Base-by-base conservation (phyloP, 2,113 vertebrate species). In the Tichodroma muraria region DNA sequence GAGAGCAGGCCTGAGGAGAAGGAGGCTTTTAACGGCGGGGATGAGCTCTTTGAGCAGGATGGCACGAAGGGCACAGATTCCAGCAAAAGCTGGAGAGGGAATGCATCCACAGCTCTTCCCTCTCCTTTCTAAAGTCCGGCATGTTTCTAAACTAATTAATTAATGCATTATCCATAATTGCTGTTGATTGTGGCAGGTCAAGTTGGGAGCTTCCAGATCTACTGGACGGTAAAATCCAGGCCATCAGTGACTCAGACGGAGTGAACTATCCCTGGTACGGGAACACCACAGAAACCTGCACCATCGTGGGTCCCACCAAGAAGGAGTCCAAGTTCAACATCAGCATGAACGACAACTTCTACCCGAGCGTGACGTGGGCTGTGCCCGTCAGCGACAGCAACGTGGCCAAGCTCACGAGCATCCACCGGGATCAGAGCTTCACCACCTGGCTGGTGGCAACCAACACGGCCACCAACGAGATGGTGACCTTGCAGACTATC, bases 281-380 rank as follows among this genome's bases (percentile, higher is more conserved):
- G 56, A 99, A 99, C 97, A 99, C 99, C 49, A 99, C 99, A 0
- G 99, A 99, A 95, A 99, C 99, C 11, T 99, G 98, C 98, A 99
- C 98, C 52, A 96, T 99, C 5, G 98, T 98, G 59, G 99, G 99
- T 15, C 99, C 99, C 93, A 99, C 99, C 61, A 99, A 98, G 97
- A 98, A 98, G 89, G 98, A 99, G 88, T 98, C 97, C 97, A 99
- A 97, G 96, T 99, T 99, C 97, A 98, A 97, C 22, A 98, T 99
- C 96, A 99, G 99, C 96, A 99, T 99, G 99, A 99, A 99, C 11
- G 99, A 99, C 97, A 99, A 99, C 96, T 99, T 99, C 92, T 99
- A 99, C 97, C 99, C 99, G 40, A 99, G 99, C 6, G 99, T 99
- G 97, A 99, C 99, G 27, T 99, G 99, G 99, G 99, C 99, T 0